Conservation (phyloP, 2,888 invertebrate species). For the Drosophila suboccidentalis region DNA sequence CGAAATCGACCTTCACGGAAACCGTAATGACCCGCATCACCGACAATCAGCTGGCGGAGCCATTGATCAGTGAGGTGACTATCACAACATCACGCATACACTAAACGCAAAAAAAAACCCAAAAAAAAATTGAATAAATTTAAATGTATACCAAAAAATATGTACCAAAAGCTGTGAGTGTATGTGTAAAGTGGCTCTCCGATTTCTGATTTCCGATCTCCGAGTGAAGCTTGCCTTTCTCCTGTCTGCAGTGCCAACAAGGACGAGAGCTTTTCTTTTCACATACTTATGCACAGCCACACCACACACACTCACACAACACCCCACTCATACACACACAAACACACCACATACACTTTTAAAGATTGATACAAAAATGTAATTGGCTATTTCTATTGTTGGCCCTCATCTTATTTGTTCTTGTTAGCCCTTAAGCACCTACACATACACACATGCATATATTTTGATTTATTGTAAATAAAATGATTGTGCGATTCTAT, state of each 20-base stretch:
- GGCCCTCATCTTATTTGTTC: slow-evolving; percentile 54
- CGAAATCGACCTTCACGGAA: slow-evolving; percentile 98
- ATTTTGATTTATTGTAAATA: slow-evolving; percentile 66
- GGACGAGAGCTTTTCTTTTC: slow-evolving; percentile 55
- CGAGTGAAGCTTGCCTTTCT: slow-evolving; percentile 26
- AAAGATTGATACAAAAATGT: slow-evolving; percentile 46
- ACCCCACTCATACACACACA: slow-evolving; percentile 8
- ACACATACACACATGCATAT: slow-evolving; percentile 30
- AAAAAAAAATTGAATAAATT: slow-evolving; percentile 35
- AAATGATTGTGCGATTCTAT: slow-evolving; percentile 62
- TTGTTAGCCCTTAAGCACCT: slow-evolving; percentile 52
- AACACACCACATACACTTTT: slow-evolving; percentile 22
- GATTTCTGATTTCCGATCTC: slow-evolving; percentile 12
- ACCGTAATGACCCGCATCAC: slow-evolving; percentile 97
- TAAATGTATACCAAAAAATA: slow-evolving; percentile 23
- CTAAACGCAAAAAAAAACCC: slow-evolving; percentile 61
- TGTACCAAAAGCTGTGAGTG: slow-evolving; percentile 44
- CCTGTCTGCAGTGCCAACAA: slow-evolving; percentile 35
- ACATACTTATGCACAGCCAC: slow-evolving; percentile 50
- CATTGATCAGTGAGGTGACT: slow-evolving; percentile 95
- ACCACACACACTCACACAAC: slow-evolving; percentile 22
- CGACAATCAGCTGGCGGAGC: slow-evolving; percentile 94
- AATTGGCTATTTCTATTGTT: slow-evolving; percentile 59
- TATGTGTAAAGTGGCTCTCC: slow-evolving; percentile 48
- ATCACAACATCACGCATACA: slow-evolving; percentile 83